Evolutionary conservation across 2,888 invertebrate species (phyloP).

Genomic region (Muscina levida): DNA sequence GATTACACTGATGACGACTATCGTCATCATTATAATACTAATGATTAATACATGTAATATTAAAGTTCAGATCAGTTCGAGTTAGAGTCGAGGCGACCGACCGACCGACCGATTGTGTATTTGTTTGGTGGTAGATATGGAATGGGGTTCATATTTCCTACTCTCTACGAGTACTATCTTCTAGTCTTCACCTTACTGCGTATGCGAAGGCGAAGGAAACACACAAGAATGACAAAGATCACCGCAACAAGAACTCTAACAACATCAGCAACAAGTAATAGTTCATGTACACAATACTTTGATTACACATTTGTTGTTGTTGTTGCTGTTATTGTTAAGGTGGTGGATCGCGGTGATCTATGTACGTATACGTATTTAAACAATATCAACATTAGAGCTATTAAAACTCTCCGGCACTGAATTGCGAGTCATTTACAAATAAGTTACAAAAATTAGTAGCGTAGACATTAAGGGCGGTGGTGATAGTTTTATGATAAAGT

Average conservation of each 20-base stretch:
- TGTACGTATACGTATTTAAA: too few relatives aligned
- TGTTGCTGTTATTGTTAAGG: too few relatives aligned
- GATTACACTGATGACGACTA: conserved; percentile 34
- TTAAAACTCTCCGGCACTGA: neutral
- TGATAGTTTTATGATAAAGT: too few relatives aligned
- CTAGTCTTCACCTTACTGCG: neutral
- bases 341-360: neutral
- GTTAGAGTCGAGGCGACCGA: too few relatives aligned
- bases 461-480: too few relatives aligned
- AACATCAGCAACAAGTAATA: conserved; percentile 10
- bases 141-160: conserved; percentile 7
- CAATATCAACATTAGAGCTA: neutral
- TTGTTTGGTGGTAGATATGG: neutral
- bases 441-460: too few relatives aligned
- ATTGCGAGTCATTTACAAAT: too few relatives aligned
- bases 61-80: conserved; percentile 54
- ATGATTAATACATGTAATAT: conserved; percentile 35
- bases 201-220: conserved; percentile 1
- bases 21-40: conserved; percentile 20
- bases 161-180: too few relatives aligned
- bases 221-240: too few relatives aligned
- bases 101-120: neutral
- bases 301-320: conserved; percentile 25
- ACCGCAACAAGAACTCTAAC: conserved; percentile 38
- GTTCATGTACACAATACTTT: neutral